phyloP scores from a whole-genome alignment of 2,113 vertebrate species.

The Callospermophilus lateralis region DNA sequence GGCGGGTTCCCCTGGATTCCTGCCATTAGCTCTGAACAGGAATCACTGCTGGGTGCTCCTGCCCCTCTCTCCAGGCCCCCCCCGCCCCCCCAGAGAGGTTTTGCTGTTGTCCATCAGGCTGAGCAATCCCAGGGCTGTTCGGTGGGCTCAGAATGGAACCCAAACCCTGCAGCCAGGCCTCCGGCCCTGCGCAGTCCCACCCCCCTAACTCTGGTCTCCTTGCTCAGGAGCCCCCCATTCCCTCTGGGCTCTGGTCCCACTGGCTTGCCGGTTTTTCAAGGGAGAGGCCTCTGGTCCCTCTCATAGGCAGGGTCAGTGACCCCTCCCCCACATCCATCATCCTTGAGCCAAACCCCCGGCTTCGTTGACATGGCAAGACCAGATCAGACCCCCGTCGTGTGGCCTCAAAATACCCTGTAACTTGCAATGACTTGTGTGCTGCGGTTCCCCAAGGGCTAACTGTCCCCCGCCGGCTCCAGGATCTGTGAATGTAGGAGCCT shows the following conservation, averaged over 20 bases:
- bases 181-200: not conserved
- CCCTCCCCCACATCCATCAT: too few relatives aligned
- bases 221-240: fast-evolving
- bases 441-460: not conserved
- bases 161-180: too few relatives aligned
- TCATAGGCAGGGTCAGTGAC: not conserved
- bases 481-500: not conserved
- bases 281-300: not conserved
- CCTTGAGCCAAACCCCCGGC: not conserved
- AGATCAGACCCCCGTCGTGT: not conserved
- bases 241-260: not conserved
- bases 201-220: not conserved
- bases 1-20: not conserved
- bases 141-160: not conserved
- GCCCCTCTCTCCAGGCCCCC: not conserved
- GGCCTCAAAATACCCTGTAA: not conserved
- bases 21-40: not conserved
- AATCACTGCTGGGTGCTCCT: fast-evolving
- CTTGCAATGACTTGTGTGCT: not conserved
- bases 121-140: not conserved
- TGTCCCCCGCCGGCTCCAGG: not conserved
- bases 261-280: not conserved
- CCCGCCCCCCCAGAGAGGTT: fast-evolving
- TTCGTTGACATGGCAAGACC: not conserved
- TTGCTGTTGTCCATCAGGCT: not conserved